phyloP scores from a whole-genome alignment of 2,113 vertebrate species.

The Sorex araneus region DNA sequence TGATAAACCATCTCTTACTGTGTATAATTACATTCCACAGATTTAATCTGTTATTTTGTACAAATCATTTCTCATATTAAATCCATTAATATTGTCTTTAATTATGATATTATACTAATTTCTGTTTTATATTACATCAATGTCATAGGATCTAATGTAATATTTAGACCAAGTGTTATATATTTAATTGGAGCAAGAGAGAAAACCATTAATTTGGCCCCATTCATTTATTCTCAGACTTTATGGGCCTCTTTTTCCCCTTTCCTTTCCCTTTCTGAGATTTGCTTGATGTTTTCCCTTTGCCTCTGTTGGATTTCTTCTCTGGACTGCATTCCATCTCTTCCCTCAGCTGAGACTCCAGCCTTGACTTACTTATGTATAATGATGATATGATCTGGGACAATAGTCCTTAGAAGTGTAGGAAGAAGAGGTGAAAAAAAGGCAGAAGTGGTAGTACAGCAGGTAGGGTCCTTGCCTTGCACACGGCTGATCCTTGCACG shows the following conservation, averaged over 20 bases:
- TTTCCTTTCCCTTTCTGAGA: not conserved
- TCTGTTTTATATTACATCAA: not conserved
- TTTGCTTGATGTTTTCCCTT: not conserved
- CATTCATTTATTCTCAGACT: not conserved
- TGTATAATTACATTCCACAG: not conserved
- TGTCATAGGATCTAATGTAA: not conserved
- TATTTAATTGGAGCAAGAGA: not conserved
- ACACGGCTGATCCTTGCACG: too few species aligned
- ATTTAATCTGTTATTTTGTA: not conserved
- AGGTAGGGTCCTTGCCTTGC: too few species aligned
- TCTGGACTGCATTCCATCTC: not conserved
- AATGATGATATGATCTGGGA: not conserved
- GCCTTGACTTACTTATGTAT: not conserved
- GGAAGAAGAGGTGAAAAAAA: not conserved
- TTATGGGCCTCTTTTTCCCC: not conserved
- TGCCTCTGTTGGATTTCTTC: not conserved
- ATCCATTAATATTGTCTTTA: not conserved
- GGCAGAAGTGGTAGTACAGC: not conserved
- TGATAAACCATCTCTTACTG: not conserved
- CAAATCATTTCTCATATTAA: slow-evolving; percentile 17
- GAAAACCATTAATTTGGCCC: not conserved
- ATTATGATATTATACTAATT: not conserved
- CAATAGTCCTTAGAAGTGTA: too few species aligned
- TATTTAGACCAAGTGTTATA: not conserved
- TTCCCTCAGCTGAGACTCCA: not conserved